These are phyloP conservation scores for Girardinus metallicus DNA, from an alignment of 2,797 vertebrate genomes.

Conservation along the genomic window DNA sequence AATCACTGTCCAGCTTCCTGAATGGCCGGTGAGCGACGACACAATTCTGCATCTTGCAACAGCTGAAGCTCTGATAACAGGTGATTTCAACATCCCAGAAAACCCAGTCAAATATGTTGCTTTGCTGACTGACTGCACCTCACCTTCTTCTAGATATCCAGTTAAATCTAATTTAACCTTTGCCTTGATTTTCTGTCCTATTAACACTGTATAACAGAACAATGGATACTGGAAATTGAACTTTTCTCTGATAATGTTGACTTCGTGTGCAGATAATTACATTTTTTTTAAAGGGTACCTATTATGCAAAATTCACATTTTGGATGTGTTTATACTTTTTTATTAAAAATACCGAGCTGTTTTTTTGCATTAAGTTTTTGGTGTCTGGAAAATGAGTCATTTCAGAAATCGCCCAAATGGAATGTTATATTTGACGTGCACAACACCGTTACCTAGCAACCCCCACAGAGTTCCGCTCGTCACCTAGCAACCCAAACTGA, in stretches of 20 bases:
- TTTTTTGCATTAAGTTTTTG: too few relatives aligned
- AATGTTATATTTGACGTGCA: too few relatives aligned
- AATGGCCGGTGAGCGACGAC: slow-evolving; percentile 90
- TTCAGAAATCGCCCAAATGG: too few relatives aligned
- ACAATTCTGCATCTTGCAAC: slow-evolving; percentile 89
- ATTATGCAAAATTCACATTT: too few relatives aligned
- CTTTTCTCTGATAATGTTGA: slow-evolving; percentile 39
- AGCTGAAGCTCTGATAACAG: slow-evolving; percentile 84
- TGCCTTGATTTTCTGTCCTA: slow-evolving; percentile 55
- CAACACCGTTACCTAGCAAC: too few relatives aligned
- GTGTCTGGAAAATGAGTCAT: too few relatives aligned
- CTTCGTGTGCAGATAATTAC: slow-evolving; percentile 27
- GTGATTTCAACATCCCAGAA: slow-evolving; percentile 72
- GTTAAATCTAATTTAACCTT: slow-evolving; percentile 62
- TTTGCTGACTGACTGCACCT: slow-evolving; percentile 40
- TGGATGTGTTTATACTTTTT: too few relatives aligned
- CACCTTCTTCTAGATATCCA: slow-evolving; percentile 22
- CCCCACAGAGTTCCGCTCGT: too few relatives aligned
- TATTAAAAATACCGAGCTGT: too few relatives aligned
- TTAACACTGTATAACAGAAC: slow-evolving; percentile 23
- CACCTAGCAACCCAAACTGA: too few relatives aligned
- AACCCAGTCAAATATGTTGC: neutral
- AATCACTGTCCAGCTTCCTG: slow-evolving; percentile 80
- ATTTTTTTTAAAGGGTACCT: slow-evolving; percentile 7
- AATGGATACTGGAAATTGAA: slow-evolving; percentile 23